A percentile compares a stretch with the other conserved stretches of the same genome.
Conservation (phyloP, 2,113 vertebrate genomes). For the Symphodus melops region DNA sequence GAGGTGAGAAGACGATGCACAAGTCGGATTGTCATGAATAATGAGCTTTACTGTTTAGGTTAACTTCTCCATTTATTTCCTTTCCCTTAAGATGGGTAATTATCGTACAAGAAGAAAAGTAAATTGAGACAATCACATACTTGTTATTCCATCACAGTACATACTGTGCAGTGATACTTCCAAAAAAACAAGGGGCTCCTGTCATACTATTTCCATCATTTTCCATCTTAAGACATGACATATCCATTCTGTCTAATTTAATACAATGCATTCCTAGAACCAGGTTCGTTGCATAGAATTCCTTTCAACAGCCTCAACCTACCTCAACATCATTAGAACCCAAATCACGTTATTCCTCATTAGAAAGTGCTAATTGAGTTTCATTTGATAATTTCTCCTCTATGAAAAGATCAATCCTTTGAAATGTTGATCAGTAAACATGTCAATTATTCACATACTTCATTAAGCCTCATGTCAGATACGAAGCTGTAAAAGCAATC, state of each 20-base stretch:
- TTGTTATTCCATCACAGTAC: background rate
- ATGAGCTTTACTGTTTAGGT: background rate
- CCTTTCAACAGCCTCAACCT: background rate
- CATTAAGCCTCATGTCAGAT: background rate
- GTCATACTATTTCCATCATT: background rate
- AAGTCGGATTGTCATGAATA: too few species aligned
- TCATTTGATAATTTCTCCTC: conserved; percentile 18
- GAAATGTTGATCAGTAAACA: conserved; percentile 8
- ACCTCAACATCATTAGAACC: background rate
- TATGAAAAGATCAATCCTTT: conserved; percentile 13
- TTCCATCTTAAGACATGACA: conserved; percentile 1
- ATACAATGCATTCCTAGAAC: background rate
- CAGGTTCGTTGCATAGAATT: background rate
- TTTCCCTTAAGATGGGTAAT: background rate
- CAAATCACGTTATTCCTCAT: conserved; percentile 10
- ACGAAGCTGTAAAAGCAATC: background rate
- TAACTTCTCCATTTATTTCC: background rate
- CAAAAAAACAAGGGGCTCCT: background rate
- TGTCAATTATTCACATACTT: background rate
- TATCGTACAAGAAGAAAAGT: too few species aligned
- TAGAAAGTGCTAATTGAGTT: conserved; percentile 24
- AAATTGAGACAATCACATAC: too few species aligned
- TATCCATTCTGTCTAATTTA: background rate
- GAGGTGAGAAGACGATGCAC: too few species aligned
- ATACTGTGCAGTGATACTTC: background rate